Evolutionary conservation across 2,888 invertebrate genomes (phyloP), one percentile per base, ranked within the genome.

Genomic region (Drosophila trichaetosa): DNA sequence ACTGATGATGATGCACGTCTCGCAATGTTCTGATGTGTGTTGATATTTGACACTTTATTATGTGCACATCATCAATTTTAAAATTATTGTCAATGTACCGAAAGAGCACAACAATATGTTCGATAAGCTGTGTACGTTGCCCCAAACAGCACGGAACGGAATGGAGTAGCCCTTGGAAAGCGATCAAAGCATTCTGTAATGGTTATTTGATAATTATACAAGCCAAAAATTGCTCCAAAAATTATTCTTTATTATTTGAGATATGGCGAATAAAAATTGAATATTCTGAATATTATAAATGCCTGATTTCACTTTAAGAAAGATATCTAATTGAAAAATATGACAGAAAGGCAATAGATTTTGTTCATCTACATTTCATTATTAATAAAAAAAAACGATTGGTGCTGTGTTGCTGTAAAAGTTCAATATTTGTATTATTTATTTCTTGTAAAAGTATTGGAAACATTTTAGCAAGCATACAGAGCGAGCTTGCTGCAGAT

Each of bases 11-110:
- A 64, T 79, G 79, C 78, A 75, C 79, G 83, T 76, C 83, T 72
- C 69, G 66, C 73, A 69, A 73, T 72, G 69, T 74, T 61, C 68
- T 79, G 87, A 83, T 81, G 83, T 83, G 80, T 83, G 87, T 83
- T 82, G 83, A 83, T 83, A 80, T 91, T 87, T 91, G 90, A 89
- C 91, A 90, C 89, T 90, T 84, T 89, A 90, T 90, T 89, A 85
- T 83, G 89, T 89, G 83, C 90, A 91, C 90, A 90, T 91, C 90
- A 91, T 90, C 86, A 91, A 89, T 83, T 90, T 89, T 85, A 73
- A 80, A 85, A 87, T 83, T 83, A 83, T 84, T 78, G 72, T 76
- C 78, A 82, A 74, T 64, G 75, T 71, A 65, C 65, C 68, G 58
- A 61, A 49, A 40, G 60, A 61, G 67, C 67, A 52, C 63, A 72